phyloP scores from a whole-genome alignment of 2,797 vertebrate species.

The Alectoris magna region DNA sequence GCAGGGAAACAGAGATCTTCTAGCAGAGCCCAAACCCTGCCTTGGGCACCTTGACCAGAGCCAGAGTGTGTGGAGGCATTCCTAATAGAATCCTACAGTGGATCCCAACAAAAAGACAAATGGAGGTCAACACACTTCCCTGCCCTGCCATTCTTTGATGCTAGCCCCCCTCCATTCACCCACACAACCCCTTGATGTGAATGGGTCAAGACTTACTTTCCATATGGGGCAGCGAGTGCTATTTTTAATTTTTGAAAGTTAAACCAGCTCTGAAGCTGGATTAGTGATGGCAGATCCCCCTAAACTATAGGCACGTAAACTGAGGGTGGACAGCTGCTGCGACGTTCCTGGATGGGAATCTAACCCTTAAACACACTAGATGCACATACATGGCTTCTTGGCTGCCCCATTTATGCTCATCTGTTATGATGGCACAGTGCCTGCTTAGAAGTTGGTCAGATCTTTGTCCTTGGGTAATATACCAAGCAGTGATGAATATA shows the following conservation, averaged over 20 bases:
- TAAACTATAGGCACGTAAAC: conserved; percentile 76
- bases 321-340: conserved; percentile 75
- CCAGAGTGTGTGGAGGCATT: background rate
- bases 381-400: conserved; percentile 73
- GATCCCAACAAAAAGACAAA: conserved; percentile 39
- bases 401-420: conserved; percentile 74
- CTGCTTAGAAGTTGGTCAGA: conserved; percentile 65
- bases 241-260: conserved; percentile 78
- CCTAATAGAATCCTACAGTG: background rate
- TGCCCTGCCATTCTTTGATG: conserved; percentile 39
- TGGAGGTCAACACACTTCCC: background rate
- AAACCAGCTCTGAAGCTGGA: conserved; percentile 77
- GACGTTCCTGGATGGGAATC: conserved; percentile 73
- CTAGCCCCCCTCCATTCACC: background rate
- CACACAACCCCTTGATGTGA: conserved; percentile 50
- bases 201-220: conserved; percentile 64
- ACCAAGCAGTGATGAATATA: conserved; percentile 30
- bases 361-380: conserved; percentile 67
- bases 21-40: background rate
- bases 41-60: background rate
- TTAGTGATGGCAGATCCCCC: conserved; percentile 74
- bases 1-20: background rate
- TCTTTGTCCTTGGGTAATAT: conserved; percentile 67
- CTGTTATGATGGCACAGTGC: conserved; percentile 75
- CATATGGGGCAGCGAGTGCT: conserved; percentile 53